Percentiles rank a stretch among this genome's conserved stretches.
Evolutionary conservation across 2,888 invertebrate species (phyloP).

Genomic region (Leptinotarsa haldemani): DNA sequence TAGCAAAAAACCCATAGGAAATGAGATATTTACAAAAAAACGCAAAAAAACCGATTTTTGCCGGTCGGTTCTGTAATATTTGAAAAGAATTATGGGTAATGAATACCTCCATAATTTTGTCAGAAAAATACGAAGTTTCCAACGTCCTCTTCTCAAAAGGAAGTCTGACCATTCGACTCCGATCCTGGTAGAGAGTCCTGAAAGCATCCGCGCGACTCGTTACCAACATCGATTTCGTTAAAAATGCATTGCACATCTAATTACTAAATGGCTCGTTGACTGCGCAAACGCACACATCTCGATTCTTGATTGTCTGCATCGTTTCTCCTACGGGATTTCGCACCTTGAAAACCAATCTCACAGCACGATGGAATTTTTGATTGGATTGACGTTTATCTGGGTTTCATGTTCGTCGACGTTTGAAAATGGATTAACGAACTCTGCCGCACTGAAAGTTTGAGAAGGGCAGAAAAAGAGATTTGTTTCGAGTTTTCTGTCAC

Average conservation of each 20-base stretch:
- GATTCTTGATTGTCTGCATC: constrained; percentile 33
- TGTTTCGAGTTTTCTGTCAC: neutral
- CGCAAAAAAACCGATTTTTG: too few relatives aligned
- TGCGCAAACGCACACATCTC: constrained; percentile 29
- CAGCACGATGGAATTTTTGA: constrained; percentile 27
- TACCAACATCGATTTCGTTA: constrained; percentile 64
- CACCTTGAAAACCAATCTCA: constrained; percentile 30
- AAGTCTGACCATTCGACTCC: neutral
- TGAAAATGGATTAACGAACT: constrained; percentile 4
- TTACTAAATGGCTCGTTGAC: constrained; percentile 56
- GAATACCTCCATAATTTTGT: too few relatives aligned
- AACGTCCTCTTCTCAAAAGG: too few relatives aligned
- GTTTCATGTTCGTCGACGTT: constrained; percentile 24
- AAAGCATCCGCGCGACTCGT: constrained; percentile 51
- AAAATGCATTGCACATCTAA: constrained; percentile 65
- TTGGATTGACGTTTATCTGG: constrained; percentile 28
- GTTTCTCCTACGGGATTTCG: constrained; percentile 26
- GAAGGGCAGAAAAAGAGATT: neutral
- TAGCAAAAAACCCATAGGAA: too few relatives aligned
- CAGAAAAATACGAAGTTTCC: too few relatives aligned
- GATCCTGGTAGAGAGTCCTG: neutral
- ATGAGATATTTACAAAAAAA: too few relatives aligned
- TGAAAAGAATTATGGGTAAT: too few relatives aligned
- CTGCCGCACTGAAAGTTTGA: constrained; percentile 6
- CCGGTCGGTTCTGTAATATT: too few relatives aligned